Percentiles rank a stretch among this genome's conserved stretches.
Conservation (phyloP, 2,797 vertebrate genomes). For the Nothura maculosa region DNA sequence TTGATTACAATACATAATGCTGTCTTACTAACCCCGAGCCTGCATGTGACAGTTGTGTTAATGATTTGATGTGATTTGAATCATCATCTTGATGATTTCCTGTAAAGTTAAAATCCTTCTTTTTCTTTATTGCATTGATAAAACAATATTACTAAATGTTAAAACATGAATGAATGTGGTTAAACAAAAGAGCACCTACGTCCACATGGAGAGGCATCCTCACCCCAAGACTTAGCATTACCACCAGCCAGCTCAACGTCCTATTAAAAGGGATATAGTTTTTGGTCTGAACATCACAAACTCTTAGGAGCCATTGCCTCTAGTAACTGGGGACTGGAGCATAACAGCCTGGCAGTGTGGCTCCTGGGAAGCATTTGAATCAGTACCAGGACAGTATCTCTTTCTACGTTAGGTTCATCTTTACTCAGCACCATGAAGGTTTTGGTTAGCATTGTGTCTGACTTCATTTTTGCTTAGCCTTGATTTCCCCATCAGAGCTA, state of each 20-base stretch:
- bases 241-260: background rate
- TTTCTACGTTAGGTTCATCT: background rate
- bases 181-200: fast-evolving
- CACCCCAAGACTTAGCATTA: background rate
- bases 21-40: background rate
- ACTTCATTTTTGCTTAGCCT: background rate
- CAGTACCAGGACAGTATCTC: background rate
- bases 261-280: background rate
- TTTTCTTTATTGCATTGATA: background rate
- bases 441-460: background rate
- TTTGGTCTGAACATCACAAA: background rate
- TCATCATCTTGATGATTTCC: background rate
- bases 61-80: no score
- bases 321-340: background rate
- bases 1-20: background rate
- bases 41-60: background rate
- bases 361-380: background rate
- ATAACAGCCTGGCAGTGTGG: background rate
- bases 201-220: no score
- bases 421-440: background rate
- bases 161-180: background rate
- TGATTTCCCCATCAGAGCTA: background rate
- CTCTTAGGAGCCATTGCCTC: background rate
- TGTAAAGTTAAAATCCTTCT: background rate
- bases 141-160: background rate